These are phyloP conservation scores for Epirrhoe alternata DNA, from an alignment of 2,888 invertebrate species.

Conservation along the genomic window DNA sequence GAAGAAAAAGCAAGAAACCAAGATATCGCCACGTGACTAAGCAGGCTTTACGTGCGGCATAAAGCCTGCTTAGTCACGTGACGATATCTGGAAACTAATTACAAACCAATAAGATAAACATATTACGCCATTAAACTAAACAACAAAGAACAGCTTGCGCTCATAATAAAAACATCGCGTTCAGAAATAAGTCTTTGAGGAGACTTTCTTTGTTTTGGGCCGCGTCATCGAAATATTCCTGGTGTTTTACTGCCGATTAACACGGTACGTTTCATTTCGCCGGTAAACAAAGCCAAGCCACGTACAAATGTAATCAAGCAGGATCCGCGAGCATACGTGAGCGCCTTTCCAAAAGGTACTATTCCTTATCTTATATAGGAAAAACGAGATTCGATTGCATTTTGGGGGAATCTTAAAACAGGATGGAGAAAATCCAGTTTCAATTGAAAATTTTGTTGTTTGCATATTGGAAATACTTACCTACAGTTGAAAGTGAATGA, in stretches of 20 bases:
- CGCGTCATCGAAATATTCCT: constrained; percentile 51
- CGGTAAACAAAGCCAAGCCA: constrained; percentile 55
- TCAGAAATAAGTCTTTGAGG: constrained; percentile 33
- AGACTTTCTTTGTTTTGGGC: constrained; percentile 37
- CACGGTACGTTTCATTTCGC: constrained; percentile 54
- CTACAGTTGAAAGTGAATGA: not conserved
- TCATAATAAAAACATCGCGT: constrained; percentile 27
- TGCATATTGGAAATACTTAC: not conserved
- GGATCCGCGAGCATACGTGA: constrained; percentile 71
- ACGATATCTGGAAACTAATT: constrained; percentile 20
- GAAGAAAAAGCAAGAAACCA: too few species aligned
- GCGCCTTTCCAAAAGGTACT: constrained; percentile 29
- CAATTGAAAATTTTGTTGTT: not conserved
- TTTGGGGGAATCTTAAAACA: not conserved
- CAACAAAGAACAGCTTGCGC: constrained; percentile 20
- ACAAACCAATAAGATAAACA: constrained; percentile 28
- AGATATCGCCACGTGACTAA: too few species aligned
- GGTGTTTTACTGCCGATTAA: constrained; percentile 51
- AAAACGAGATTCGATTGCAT: not conserved
- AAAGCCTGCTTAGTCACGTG: not conserved
- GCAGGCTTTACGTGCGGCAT: too few species aligned
- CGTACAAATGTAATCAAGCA: constrained; percentile 70
- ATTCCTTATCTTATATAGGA: constrained; percentile 1
- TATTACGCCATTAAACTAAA: constrained; percentile 26
- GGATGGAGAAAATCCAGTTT: not conserved